Conservation (phyloP, 2,113 vertebrate species). For the Zosterops pallidus region DNA sequence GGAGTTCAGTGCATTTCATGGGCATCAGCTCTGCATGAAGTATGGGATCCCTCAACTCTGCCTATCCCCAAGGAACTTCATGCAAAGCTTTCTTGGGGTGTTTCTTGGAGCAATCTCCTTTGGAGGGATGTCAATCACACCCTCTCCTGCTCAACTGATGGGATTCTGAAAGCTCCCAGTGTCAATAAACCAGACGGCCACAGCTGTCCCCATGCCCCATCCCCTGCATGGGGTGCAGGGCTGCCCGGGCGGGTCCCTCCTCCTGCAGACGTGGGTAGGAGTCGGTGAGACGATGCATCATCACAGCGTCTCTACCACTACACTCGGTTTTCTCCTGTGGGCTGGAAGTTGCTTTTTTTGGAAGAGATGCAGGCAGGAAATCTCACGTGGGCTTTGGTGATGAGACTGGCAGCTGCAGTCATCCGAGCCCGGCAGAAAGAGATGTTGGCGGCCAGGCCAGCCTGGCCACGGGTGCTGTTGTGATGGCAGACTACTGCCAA, state of each 20-base stretch:
- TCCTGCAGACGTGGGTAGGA: neutral
- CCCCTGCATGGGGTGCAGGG: neutral
- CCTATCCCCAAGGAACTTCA: neutral
- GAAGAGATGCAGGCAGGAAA: conserved; percentile 8
- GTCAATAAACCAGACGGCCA: rapidly evolving
- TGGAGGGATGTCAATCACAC: neutral
- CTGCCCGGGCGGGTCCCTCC: neutral
- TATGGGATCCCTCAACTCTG: neutral
- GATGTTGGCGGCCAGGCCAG: neutral
- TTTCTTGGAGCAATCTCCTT: neutral
- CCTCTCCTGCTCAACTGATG: neutral
- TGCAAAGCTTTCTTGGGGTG: neutral
- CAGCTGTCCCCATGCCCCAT: rapidly evolving
- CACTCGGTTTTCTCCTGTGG: neutral
- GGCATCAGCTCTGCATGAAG: neutral
- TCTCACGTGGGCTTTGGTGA: neutral
- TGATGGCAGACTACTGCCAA: neutral
- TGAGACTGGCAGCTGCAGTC: neutral
- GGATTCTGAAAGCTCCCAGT: neutral
- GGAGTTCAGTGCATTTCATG: neutral
- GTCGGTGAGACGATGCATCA: neutral
- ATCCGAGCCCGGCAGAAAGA: neutral
- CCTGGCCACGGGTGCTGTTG: neutral
- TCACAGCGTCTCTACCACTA: neutral
- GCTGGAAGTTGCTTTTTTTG: conserved; percentile 51